Evolutionary conservation across 1,140 invertebrate species (phyloP).

Genomic region (Drosophila micromelanica): DNA sequence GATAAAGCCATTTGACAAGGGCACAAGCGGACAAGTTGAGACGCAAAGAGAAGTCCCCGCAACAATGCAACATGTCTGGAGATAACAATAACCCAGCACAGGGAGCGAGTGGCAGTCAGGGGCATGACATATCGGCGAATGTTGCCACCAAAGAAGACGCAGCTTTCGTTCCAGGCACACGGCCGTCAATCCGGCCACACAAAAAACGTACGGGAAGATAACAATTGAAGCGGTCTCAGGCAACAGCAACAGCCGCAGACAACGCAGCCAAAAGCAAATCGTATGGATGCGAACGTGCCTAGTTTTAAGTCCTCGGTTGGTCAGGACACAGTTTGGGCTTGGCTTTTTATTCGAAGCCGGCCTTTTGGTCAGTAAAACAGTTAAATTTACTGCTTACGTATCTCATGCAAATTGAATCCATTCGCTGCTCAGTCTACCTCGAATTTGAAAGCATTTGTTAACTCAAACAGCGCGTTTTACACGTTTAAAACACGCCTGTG

Average conservation of each 20-base stretch:
- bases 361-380: conserved; percentile 4
- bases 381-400: conserved; percentile 70
- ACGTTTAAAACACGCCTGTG: conserved; percentile 2
- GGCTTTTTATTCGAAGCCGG: not conserved
- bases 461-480: not conserved
- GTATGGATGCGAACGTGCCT: conserved; percentile 64
- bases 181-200: conserved; percentile 59
- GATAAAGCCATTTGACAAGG: conserved; percentile 73
- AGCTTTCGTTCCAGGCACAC: conserved; percentile 50
- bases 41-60: conserved; percentile 54
- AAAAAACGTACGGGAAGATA: conserved; percentile 48
- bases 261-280: conserved; percentile 62
- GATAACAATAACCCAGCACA: conserved; percentile 47
- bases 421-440: conserved; percentile 10
- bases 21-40: conserved; percentile 71
- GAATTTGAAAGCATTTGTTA: not conserved
- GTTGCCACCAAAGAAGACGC: conserved; percentile 51
- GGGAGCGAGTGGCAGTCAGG: not conserved
- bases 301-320: conserved; percentile 20
- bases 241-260: conserved; percentile 1
- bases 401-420: conserved; percentile 67
- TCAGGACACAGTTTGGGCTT: conserved; percentile 4
- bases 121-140: conserved; percentile 62
- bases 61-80: conserved; percentile 54
- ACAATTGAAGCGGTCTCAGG: conserved; percentile 53